Conservation (phyloP, 2,888 invertebrate genomes). For the Clusia tigrina region DNA sequence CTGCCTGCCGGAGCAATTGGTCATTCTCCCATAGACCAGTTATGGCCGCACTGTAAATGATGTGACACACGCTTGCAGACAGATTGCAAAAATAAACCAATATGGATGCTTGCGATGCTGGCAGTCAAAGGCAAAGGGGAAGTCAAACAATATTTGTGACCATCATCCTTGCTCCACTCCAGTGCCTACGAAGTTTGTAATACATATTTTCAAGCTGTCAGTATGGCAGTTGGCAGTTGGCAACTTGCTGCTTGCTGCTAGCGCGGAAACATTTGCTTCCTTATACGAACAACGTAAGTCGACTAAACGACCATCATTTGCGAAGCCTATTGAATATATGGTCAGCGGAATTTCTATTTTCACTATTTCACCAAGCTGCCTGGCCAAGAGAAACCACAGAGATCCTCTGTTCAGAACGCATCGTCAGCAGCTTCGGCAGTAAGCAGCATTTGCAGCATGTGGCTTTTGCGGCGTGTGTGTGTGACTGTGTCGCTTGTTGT, state of each 20-base stretch:
- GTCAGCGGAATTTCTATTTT: constrained; percentile 55
- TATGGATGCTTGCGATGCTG: neutral
- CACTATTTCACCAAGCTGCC: neutral
- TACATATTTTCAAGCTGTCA: neutral
- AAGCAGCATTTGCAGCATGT: neutral
- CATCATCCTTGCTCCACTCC: no score
- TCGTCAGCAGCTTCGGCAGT: neutral
- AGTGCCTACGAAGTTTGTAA: no score
- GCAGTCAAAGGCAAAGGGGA: neutral
- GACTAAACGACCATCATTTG: constrained; percentile 5
- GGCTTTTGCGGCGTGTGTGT: no score
- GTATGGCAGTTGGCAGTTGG: neutral
- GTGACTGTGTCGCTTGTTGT: no score
- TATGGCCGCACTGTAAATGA: constrained; percentile 42
- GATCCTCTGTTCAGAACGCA: neutral
- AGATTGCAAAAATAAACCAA: constrained; percentile 44
- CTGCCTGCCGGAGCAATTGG: neutral
- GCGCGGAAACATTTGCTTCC: constrained; percentile 50
- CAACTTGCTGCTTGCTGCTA: neutral
- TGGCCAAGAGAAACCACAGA: neutral
- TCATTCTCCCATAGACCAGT: constrained; percentile 14
- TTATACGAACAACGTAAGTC: constrained; percentile 36
- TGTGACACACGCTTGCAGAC: constrained; percentile 55
- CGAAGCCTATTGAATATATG: constrained; percentile 41
- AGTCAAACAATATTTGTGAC: no score